Evolutionary conservation across 1,140 invertebrate species (phyloP), one percentile per base, ranked within the genome.

Genomic region (Zaprionus taronus): DNA sequence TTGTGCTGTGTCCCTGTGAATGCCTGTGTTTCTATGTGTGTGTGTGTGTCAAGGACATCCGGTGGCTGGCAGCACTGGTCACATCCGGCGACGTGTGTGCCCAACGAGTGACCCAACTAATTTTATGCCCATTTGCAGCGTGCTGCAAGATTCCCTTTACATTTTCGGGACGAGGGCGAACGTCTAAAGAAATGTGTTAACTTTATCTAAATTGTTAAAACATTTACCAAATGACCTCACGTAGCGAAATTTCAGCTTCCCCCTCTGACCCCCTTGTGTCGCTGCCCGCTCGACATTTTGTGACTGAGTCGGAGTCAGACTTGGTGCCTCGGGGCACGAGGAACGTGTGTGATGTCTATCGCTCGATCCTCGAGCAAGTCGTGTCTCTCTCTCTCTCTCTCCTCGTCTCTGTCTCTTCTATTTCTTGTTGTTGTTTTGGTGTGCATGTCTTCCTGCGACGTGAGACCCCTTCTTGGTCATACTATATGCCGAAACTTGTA

Each of bases 171-270:
- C 24, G 44, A 51, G 44, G 36, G 61, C 51, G 31, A 44, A 58
- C 49, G 58, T 70, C 69, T 58, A 71, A 79, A 79, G 77, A 89
- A 91, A 91, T 91, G 89, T 91, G 89, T 91, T 91, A 91, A 91
- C 81, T 89, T 91, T 89, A 91, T 91, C 89, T 91, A 89, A 91
- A 91, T 91, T 91, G 89, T 91, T 91, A 91, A 91, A 83, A 80
- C 84, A 91, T 91, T 91, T 89, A 82, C 89, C 72, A 83, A 91
- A 91, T 89, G 84, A 91, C 89, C 89, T 91, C 89, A 91, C 89
- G 89, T 91, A 83, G 74, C 71, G 44, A 72, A 77, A 76, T 69
- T 64, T 56, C 56, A 58, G 31, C 61, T 61, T 74, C 44, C n/a
- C n/a, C n/a, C 41, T 15, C 71, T 74, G 44, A n/a, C 65, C 58